A percentile compares a stretch with the other conserved stretches of the same genome.
Conservation (phyloP, 2,797 vertebrate genomes). For the Xerus rutilus region DNA sequence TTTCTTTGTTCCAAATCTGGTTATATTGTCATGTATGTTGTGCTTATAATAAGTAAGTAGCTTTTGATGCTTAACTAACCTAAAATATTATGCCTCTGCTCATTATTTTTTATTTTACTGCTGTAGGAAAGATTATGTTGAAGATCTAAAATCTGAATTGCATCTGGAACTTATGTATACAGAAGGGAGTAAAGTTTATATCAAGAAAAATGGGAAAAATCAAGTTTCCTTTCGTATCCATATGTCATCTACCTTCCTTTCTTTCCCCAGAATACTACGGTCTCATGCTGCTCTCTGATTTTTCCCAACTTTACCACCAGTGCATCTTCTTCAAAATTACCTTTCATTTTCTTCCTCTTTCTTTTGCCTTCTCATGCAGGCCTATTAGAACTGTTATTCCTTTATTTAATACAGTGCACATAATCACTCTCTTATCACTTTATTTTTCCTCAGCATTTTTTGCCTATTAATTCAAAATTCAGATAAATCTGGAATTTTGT, state of each 20-base stretch:
- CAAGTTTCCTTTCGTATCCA: neutral
- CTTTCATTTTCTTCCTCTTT: neutral
- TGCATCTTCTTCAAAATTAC: neutral
- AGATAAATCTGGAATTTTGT: neutral
- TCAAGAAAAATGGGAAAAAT: neutral
- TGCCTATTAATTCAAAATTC: constrained; percentile 34
- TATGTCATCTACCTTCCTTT: neutral
- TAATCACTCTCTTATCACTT: neutral
- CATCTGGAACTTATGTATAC: neutral
- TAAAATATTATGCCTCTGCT: neutral
- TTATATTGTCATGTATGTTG: neutral
- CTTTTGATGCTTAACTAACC: neutral
- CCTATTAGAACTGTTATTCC: neutral
- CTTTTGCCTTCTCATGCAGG: neutral
- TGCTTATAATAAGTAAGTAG: neutral
- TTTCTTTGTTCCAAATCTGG: neutral
- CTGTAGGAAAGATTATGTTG: neutral
- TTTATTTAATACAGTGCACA: neutral
- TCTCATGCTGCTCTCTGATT: neutral
- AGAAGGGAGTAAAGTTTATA: neutral
- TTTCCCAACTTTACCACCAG: neutral
- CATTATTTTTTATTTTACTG: neutral
- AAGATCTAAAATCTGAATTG: neutral
- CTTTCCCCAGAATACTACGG: neutral
- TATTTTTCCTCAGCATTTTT: constrained; percentile 7